Evolutionary conservation across 2,797 vertebrate genomes (phyloP), one percentile per base, ranked within the genome.

Genomic region (Syncerus caffer): DNA sequence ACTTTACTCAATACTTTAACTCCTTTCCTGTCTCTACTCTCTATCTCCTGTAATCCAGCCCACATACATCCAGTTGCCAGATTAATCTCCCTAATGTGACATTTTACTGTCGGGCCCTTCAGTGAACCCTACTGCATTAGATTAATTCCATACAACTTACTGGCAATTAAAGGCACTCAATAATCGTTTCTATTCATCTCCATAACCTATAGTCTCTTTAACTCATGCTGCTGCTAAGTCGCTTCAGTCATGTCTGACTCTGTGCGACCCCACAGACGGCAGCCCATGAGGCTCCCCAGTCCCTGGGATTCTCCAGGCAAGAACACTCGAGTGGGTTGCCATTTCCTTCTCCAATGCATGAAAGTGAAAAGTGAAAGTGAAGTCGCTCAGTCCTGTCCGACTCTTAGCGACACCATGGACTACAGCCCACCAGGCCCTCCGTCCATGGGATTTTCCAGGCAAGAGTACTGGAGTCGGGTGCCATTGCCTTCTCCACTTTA

Each of bases 141-240:
- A 94, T 29, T 85, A 67, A 95, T 47, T 89, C 42, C 23, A 51
- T n/a, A 78, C 7, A 62, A 67, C 10, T 53, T 85, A 79, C 19
- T 79, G 55, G 17, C 50, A 85, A 89, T 31, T 94, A 78, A 95
- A 91, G n/a, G 79, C 51, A 93, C 29, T 90, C 83, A 95, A 19
- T 42, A 67, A 93, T 76, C 34, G 82, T 82, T 96, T 19, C 79
- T 92, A 80, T 60, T 34, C 79, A 80, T 76, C 45, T 87, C 38
- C 42, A 86, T 60, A 92, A 93, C 4, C 38, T 67, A 58, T 50
- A 58, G 85, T 80, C 80, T 96, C 74, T 79, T 90, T 90, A 34
- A 27, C 51, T 94, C 50, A 80, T 58, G 47, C 47, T 47, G 47
- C 47, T 47, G 45, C 10, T 47, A 47, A 47, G 45, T 47, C 10